Conservation (phyloP, 2,113 vertebrate species). For the Alethe diademata region DNA sequence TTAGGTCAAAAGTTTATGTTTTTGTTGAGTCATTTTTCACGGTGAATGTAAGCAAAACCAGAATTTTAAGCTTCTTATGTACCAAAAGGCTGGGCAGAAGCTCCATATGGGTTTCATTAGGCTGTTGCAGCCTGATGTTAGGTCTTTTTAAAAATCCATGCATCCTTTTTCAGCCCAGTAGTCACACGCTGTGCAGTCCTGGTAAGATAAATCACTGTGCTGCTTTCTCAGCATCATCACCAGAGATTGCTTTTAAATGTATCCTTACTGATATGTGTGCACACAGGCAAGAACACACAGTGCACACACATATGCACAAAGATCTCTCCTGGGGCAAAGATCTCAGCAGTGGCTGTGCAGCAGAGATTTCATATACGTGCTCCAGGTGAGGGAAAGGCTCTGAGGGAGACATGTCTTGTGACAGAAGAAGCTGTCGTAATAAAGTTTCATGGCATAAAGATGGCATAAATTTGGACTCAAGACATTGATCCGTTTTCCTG, state of each 20-base stretch:
- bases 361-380: background rate
- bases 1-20: background rate
- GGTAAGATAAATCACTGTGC: background rate
- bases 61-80: background rate
- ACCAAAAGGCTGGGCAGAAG: background rate
- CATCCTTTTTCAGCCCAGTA: background rate
- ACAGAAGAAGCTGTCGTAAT: background rate
- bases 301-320: background rate
- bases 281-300: rapidly evolving
- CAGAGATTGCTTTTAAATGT: background rate
- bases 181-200: rapidly evolving
- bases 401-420: background rate
- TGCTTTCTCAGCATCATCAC: background rate
- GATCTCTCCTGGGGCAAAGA: background rate
- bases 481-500: background rate
- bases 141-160: background rate
- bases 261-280: background rate
- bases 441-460: background rate
- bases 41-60: background rate
- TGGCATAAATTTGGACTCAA: background rate
- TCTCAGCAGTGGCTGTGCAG: background rate
- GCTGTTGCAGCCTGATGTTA: background rate
- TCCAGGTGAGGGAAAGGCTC: background rate
- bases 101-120: background rate
- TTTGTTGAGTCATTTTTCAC: background rate